Evolutionary conservation across 2,113 vertebrate genomes (phyloP).

Genomic region (Phaethornis superciliosus): DNA sequence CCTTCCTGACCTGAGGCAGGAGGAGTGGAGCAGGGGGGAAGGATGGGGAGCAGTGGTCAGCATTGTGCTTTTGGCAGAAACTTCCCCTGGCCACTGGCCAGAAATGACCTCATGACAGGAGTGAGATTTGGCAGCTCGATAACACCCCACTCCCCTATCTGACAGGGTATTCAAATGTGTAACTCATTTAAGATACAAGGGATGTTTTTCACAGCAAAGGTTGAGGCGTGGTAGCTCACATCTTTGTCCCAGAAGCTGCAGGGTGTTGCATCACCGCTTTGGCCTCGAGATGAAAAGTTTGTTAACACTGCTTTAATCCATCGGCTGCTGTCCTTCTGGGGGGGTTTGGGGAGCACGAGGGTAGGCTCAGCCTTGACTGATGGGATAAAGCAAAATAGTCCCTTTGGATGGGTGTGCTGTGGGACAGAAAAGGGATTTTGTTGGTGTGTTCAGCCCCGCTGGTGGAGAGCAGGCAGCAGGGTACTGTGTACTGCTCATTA

Average conservation of each 20-base stretch:
- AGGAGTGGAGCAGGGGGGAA: neutral
- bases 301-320: neutral
- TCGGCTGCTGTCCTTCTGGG: neutral
- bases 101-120: constrained; percentile 69
- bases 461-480: fast-evolving
- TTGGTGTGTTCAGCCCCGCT: fast-evolving
- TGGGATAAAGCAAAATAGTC: neutral
- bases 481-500: fast-evolving
- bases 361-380: fast-evolving
- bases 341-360: fast-evolving
- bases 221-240: constrained; percentile 20
- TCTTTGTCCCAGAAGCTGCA: constrained; percentile 35
- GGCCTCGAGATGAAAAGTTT: neutral
- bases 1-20: neutral
- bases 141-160: constrained; percentile 14
- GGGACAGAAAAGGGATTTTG: neutral
- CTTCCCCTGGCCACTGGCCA: neutral
- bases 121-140: constrained; percentile 59
- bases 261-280: neutral
- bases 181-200: constrained; percentile 39
- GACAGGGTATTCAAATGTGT: constrained; percentile 24
- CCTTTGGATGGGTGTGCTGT: fast-evolving
- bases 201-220: constrained; percentile 30
- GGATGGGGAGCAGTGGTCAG: neutral
- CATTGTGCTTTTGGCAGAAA: neutral